These are phyloP conservation scores for Paraplagusia blochii DNA, from an alignment of 2,113 vertebrate species.

Conservation along the genomic window DNA sequence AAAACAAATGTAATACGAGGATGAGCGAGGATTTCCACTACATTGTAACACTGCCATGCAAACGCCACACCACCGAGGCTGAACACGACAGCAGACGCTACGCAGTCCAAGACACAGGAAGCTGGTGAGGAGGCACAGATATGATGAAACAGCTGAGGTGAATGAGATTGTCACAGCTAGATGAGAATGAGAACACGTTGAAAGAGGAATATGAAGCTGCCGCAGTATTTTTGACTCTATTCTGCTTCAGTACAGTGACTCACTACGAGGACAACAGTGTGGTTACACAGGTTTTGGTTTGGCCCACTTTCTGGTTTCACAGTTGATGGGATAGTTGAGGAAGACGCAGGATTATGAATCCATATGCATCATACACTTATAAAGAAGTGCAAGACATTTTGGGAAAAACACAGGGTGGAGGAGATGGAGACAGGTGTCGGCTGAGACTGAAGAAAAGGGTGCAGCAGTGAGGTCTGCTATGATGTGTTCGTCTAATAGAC, in stretches of 20 bases:
- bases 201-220: neutral
- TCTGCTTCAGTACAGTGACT: constrained; percentile 8
- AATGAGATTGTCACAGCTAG: neutral
- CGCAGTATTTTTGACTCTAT: constrained; percentile 21
- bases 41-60: constrained; percentile 37
- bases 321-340: constrained; percentile 25
- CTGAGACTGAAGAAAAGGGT: no score
- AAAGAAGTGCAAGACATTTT: constrained; percentile 19
- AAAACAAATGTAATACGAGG: constrained; percentile 1
- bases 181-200: neutral
- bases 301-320: neutral
- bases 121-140: constrained; percentile 47
- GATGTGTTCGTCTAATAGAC: no score
- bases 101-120: constrained; percentile 26
- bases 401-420: neutral
- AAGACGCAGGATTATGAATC: constrained; percentile 27
- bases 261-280: constrained; percentile 21
- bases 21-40: constrained; percentile 16
- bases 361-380: constrained; percentile 3
- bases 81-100: constrained; percentile 14
- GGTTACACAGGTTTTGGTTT: neutral
- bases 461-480: no score
- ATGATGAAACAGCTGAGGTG: constrained; percentile 24
- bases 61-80: constrained; percentile 18
- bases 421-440: no score